Base-by-base conservation (phyloP, 2,797 vertebrate genomes). In the Rhadinocentrus ornatus region DNA sequence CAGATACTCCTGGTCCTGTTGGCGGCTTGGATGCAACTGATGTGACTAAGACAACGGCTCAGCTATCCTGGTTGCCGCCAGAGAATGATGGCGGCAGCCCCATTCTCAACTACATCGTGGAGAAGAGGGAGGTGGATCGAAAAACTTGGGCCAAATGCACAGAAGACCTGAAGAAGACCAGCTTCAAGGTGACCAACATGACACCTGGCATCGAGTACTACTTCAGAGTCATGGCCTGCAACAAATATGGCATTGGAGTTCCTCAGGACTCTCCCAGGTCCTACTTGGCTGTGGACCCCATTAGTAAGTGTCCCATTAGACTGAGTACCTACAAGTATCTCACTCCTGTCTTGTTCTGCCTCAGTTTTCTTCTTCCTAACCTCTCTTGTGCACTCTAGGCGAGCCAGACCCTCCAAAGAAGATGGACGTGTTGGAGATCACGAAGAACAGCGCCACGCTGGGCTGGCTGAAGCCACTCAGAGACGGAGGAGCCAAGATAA, bases 1-100 rank as follows among this genome's bases (percentile, higher is more conserved):
- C 79, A 99, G 98, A 99, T 92, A 99, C 98, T 84, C 97, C 98
- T 62, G 98, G 98, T 70, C 97, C 97, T n/a, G 98, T 99, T 62
- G 95, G 96, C 8, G 96, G 95, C 24, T 92, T 99, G 72, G 96
- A 92, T 55, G 96, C 93, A 80, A 95, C 93, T 5, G 93, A 99
- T 67, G 90, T 98, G 66, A 97, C 97, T 62, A 99, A 98, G 93
- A 97, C 94, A 18, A 93, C 95, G 15, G 97, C 96, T 71, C 97
- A 99, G 59, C 90, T 99, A 77, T 96, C 97, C 62, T 99, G 98
- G 98, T 92, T 93, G 70, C 97, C 97, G 76, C 97, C 98, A 60
- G 98, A 99, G 69, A 99, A 99, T 68, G 98, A 99, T 32, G 98
- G 98, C 13, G 98, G 98, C 53, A 96, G 97, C 84, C 95, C 93